Conservation (phyloP, 2,797 vertebrate species). For the Macrochelys suwanniensis region DNA sequence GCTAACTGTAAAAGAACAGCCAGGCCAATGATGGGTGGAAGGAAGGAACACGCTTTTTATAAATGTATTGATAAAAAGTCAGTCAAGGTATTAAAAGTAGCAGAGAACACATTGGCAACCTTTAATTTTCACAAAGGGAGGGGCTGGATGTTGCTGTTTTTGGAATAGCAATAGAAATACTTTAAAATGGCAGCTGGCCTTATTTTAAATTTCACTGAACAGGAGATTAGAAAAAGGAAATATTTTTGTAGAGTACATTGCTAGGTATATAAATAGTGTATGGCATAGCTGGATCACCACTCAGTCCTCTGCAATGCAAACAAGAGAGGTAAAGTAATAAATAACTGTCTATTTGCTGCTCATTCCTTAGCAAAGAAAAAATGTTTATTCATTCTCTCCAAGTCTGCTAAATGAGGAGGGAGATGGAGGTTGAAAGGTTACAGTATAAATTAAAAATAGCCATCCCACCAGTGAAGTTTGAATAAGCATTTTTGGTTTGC, state of each 20-base stretch:
- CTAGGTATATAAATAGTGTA: neutral
- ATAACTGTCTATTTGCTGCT: neutral
- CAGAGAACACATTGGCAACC: neutral
- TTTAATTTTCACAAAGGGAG: neutral
- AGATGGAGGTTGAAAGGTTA: neutral
- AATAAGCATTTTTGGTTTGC: neutral
- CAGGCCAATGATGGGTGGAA: neutral
- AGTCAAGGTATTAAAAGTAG: neutral
- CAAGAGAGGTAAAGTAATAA: neutral
- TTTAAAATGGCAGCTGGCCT: neutral
- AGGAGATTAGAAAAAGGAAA: neutral
- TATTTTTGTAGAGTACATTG: neutral
- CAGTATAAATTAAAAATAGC: neutral
- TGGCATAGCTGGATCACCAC: neutral
- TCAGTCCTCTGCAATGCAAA: neutral
- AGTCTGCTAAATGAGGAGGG: neutral
- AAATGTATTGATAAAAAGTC: neutral
- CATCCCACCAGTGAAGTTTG: neutral
- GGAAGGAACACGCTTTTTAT: neutral
- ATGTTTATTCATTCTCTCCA: neutral
- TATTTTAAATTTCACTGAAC: neutral
- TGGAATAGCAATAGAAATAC: neutral
- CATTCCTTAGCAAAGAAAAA: neutral
- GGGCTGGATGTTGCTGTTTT: neutral
- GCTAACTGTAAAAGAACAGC: neutral